Evolutionary conservation across 2,113 vertebrate species (phyloP).

Genomic region (Pseudopodoces humilis): DNA sequence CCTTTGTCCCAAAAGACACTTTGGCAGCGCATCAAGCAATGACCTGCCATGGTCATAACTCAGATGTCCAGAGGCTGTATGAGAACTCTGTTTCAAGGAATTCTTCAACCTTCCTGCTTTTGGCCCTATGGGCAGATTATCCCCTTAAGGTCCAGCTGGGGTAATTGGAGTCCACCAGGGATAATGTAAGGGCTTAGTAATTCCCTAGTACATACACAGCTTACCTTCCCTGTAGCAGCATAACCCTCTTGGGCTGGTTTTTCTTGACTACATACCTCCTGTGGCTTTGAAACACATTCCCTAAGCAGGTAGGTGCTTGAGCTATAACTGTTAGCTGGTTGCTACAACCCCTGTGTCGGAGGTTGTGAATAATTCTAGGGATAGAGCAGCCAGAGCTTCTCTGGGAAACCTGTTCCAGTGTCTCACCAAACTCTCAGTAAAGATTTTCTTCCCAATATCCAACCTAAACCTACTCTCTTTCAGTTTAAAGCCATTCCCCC

Average conservation of each 20-base stretch:
- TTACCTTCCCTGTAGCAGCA: neutral
- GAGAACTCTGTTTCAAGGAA: neutral
- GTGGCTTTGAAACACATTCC: neutral
- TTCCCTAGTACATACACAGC: neutral
- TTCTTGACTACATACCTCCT: neutral
- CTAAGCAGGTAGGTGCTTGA: neutral
- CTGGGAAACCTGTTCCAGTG: neutral
- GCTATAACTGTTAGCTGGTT: neutral
- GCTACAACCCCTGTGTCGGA: neutral
- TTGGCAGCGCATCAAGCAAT: neutral
- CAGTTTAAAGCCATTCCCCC: neutral
- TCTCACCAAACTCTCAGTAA: neutral
- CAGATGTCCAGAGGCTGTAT: fast-evolving
- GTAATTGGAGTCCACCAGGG: neutral
- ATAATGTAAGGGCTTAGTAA: neutral
- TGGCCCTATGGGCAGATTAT: neutral
- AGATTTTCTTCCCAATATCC: neutral
- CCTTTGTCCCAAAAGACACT: neutral
- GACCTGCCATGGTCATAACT: neutral
- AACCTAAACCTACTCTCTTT: neutral
- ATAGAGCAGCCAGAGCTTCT: neutral
- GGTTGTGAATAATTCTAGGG: neutral
- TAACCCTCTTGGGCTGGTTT: neutral
- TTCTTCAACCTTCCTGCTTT: neutral
- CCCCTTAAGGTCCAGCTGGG: neutral